These are phyloP conservation scores for Melieria picta DNA, from an alignment of 2,888 invertebrate genomes.

Conservation along the genomic window DNA sequence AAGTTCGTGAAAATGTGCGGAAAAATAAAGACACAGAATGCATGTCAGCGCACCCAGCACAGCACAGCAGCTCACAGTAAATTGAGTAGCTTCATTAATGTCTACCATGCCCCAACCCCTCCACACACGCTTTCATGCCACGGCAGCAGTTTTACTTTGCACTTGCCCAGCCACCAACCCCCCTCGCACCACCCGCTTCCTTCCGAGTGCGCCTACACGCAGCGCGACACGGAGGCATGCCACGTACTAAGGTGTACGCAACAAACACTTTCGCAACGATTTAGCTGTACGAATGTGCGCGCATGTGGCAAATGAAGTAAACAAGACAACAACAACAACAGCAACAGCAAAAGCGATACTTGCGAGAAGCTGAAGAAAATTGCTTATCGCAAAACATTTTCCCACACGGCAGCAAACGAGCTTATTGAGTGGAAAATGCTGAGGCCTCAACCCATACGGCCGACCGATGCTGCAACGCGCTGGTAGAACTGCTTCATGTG, in stretches of 20 bases:
- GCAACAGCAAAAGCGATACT: slow-evolving; percentile 15
- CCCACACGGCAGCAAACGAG: slow-evolving; percentile 42
- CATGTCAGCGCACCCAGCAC: no score
- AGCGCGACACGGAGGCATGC: not conserved
- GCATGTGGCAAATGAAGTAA: slow-evolving; percentile 26
- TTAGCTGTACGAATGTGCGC: not conserved
- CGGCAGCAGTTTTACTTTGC: not conserved
- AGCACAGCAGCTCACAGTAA: not conserved
- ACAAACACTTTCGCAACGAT: not conserved
- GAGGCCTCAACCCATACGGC: slow-evolving; percentile 29
- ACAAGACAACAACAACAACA: slow-evolving; percentile 15
- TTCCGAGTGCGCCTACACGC: not conserved
- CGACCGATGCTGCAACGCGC: slow-evolving; percentile 7
- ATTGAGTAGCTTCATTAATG: slow-evolving; percentile 1
- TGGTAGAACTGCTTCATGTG: slow-evolving; percentile 13
- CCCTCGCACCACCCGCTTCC: not conserved
- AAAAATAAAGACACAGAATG: no score
- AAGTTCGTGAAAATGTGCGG: no score
- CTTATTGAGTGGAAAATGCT: slow-evolving; percentile 42
- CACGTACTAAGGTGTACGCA: not conserved
- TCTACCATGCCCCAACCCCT: not conserved
- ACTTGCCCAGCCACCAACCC: no score
- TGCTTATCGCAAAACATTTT: slow-evolving; percentile 47
- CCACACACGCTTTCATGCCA: slow-evolving; percentile 10
- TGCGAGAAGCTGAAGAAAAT: slow-evolving; percentile 36